Evolutionary conservation across 2,113 vertebrate genomes (phyloP), one percentile per base, ranked within the genome.

Genomic region (Ornithorhynchus anatinus): DNA sequence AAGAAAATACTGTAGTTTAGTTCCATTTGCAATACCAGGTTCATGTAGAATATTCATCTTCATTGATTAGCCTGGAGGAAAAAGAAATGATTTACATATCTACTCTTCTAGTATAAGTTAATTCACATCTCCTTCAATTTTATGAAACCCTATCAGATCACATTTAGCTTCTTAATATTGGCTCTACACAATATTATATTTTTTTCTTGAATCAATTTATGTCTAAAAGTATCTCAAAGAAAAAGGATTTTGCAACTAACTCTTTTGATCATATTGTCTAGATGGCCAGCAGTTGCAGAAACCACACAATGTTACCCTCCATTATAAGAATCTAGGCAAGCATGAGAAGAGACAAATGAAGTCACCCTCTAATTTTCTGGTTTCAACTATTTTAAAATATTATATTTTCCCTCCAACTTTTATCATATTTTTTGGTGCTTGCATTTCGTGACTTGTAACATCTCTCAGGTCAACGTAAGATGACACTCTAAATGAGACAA

Each of bases 21-120:
- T 58, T 72, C 85, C 69, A 78, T 80, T 79, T 87, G 81, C 75
- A 86, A 81, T 86, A 86, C 78, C 82, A 72, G 70, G 69, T 86
- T 86, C 86, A 85, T 88, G 80, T 77, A 88, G 87, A 86, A 81
- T 88, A 79, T 80, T 87, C 88, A 92, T 85, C 84, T 75, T 73
- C 77, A 84, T 81, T 85, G 86, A 86, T 84, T 80, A 81, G 65
- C 77, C 32, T 32, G 32, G 70, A 65, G 80, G 74, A 65, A 27
- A 72, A 76, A 72, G 53, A 59, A 66, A 63, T 43, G 63, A 69
- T 63, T 60, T 58, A 74, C 58, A 75, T 77, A 79, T 81, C 66
- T 45, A 61, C 72, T 79, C 57, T 45, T 58, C 63, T 16, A 1
- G 64, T 39, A 52, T 61, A 54, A 81, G 86, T 85, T 84, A 84